A percentile compares a stretch with the other conserved stretches of the same genome.
Conservation (phyloP, 2,888 invertebrate species). For the Mesorhabditis belari region DNA sequence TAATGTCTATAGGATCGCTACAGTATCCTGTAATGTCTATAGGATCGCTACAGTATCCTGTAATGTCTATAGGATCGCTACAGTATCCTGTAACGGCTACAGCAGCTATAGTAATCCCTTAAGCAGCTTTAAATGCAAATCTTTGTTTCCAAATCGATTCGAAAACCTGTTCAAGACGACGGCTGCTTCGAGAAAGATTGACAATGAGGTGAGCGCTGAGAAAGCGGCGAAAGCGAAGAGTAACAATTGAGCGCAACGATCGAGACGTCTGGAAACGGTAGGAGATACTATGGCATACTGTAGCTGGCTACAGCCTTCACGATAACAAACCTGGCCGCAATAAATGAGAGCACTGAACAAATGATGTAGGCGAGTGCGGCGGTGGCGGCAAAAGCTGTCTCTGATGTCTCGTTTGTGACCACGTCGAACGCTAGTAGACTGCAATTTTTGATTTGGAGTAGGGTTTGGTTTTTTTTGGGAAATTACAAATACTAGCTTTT, state of each 20-base stretch:
- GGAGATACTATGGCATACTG: neutral
- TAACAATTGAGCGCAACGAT: constrained; percentile 19
- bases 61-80: no score
- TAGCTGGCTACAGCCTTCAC: neutral
- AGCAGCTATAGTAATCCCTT: no score
- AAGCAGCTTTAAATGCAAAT: no score
- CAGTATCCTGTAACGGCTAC: no score
- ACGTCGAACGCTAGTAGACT: constrained; percentile 17
- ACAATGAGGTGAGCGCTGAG: constrained; percentile 11
- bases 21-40: no score
- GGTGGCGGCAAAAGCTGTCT: constrained; percentile 20
- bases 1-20: no score
- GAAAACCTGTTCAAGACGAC: constrained; percentile 9
- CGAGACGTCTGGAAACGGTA: constrained; percentile 12
- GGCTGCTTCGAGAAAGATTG: constrained; percentile 17
- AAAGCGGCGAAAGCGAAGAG: constrained; percentile 13
- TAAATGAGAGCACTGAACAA: constrained; percentile 22
- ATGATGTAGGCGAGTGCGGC: constrained; percentile 18
- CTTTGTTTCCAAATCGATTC: no score
- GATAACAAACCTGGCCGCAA: constrained; percentile 20
- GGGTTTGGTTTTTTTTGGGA: no score
- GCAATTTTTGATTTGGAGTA: no score
- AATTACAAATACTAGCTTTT: no score
- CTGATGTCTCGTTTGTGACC: constrained; percentile 20
- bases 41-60: no score